Evolutionary conservation across 2,888 invertebrate genomes (phyloP), one percentile per base, ranked within the genome.

Genomic region (Terebella lapidaria): DNA sequence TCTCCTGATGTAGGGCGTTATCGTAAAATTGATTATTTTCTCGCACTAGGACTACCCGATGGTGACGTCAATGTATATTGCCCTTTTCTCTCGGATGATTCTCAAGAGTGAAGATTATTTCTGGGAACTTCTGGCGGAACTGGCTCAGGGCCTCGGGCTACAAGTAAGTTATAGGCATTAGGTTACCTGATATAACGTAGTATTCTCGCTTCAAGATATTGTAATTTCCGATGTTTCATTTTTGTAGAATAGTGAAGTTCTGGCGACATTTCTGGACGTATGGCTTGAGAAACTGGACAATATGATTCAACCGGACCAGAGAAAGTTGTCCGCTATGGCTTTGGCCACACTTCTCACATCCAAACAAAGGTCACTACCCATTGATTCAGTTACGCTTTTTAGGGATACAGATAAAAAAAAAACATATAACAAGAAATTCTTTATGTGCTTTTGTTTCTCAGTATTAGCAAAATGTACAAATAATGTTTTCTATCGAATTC

Each of bases 51-150:
- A 20, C 20, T 85, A 86, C 56, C 87, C 89, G 0, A 78, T 88
- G 83, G 85, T 91, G 2, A 85, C 91, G 79, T 87, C 90, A 0
- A 86, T 90, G 78, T 89, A 90, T 74, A 82, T 94, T 47, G 88
- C 88, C 59, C 85, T 94, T 4, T 81, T 92, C 18, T 88, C 91
- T 0, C 85, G 94, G 52, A 87, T 92, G 27, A 85, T 94, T 27
- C 70, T 82, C 3, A 77, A 79, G 60, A 77, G 79, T 63, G 72
- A 72, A 56, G 70, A 72, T 1, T 74, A 73, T 58, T 72, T 81
- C 69, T 75, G 74, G 71, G 67, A 69, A 29, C 53, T 59, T 22
- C 56, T 57, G 20, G n/a, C 35, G 3, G 28, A 55, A 28, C 27
- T 62, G 1, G 51, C 52, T 20, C 26, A 54, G 3, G 42, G 58